Conservation (phyloP, 2,888 invertebrate genomes). For the Gymnocheta viridis region DNA sequence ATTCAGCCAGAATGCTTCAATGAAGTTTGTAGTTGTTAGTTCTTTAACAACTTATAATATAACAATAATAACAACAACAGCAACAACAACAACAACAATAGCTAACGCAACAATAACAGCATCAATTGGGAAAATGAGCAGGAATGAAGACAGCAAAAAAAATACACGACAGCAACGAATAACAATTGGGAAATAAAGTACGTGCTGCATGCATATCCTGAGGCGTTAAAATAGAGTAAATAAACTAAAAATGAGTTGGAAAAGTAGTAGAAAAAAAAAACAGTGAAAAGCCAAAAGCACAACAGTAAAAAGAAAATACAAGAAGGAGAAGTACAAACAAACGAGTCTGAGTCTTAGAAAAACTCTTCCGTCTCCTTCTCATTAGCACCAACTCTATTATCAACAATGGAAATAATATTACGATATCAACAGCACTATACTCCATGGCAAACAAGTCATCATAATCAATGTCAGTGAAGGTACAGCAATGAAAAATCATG, state of each 20-base stretch:
- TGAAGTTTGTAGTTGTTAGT: conserved; percentile 54
- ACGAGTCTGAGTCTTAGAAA: conserved; percentile 43
- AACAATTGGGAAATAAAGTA: conserved; percentile 70
- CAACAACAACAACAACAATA: conserved; percentile 27
- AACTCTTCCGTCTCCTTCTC: conserved; percentile 21
- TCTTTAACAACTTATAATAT: conserved; percentile 49
- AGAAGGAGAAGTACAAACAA: conserved; percentile 34
- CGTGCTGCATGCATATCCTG: conserved; percentile 70
- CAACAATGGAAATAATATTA: conserved; percentile 23
- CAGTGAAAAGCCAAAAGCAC: conserved; percentile 10
- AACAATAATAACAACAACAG: conserved; percentile 23
- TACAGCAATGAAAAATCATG: neutral
- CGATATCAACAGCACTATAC: conserved; percentile 12
- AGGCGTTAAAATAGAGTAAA: conserved; percentile 69
- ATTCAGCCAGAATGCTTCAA: conserved; percentile 56
- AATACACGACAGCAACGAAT: conserved; percentile 47
- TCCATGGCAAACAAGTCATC: conserved; percentile 42
- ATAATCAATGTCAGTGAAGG: conserved; percentile 63
- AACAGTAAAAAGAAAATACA: neutral
- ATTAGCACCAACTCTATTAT: conserved; percentile 41
- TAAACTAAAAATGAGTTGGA: conserved; percentile 65
- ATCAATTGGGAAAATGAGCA: conserved; percentile 12
- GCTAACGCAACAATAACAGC: conserved; percentile 23
- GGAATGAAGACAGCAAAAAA: neutral
- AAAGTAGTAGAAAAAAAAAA: conserved; percentile 34